Evolutionary conservation across 1,140 invertebrate species (phyloP).

Genomic region (Micrasema longulum): DNA sequence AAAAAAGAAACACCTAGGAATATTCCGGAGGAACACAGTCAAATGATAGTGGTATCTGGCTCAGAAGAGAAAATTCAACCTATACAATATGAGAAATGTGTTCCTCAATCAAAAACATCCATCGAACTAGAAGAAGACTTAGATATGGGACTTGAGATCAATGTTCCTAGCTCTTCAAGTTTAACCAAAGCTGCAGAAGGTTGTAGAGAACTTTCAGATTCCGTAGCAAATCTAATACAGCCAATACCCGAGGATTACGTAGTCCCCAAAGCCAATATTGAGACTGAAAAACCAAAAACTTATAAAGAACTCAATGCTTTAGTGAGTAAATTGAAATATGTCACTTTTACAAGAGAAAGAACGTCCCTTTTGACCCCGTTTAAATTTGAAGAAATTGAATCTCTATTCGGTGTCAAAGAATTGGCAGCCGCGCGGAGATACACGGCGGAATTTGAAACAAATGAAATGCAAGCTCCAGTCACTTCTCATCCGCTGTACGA

Average conservation of each 20-base stretch:
- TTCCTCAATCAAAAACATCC: not conserved
- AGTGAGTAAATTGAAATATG: slow-evolving; percentile 27
- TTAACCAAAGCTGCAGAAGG: not conserved
- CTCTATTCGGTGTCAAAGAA: slow-evolving; percentile 48
- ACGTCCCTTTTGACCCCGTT: slow-evolving; percentile 39
- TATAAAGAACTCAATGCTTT: slow-evolving; percentile 34
- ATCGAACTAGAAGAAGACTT: slow-evolving; percentile 1
- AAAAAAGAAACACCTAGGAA: not conserved
- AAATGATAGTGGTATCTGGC: not conserved
- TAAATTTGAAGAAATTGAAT: slow-evolving; percentile 47
- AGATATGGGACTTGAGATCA: not conserved
- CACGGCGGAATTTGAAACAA: slow-evolving; percentile 43
- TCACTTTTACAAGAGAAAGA: slow-evolving; percentile 2
- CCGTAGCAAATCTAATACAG: slow-evolving; percentile 9
- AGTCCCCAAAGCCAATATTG: not conserved
- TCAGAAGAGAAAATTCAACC: not conserved
- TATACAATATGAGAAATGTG: not conserved
- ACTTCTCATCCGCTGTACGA: slow-evolving; percentile 48
- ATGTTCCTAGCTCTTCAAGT: not conserved
- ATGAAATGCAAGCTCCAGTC: slow-evolving; percentile 41
- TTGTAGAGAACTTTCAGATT: slow-evolving; percentile 14
- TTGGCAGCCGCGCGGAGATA: slow-evolving; percentile 29
- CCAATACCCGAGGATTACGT: slow-evolving; percentile 17
- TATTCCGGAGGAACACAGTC: not conserved
- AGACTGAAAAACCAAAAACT: slow-evolving; percentile 1